These are phyloP conservation scores for Tarsius wallacei DNA, from an alignment of 2,797 vertebrate genomes.

Conservation along the genomic window DNA sequence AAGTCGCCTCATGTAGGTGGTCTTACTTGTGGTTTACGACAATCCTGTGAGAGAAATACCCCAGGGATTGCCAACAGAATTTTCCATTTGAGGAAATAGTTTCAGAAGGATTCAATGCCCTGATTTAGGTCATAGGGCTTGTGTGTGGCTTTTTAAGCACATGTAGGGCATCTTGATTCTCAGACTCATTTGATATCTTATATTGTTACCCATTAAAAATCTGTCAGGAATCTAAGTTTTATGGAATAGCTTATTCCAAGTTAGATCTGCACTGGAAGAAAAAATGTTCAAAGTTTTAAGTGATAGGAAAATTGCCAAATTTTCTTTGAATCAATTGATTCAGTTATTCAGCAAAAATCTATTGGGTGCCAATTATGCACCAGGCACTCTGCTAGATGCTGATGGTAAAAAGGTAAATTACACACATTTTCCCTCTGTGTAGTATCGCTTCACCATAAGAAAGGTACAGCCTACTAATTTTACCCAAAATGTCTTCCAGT, in stretches of 20 bases:
- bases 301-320: not conserved
- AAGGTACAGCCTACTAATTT: not conserved
- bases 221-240: not conserved
- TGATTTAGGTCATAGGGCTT: not conserved
- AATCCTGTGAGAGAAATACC: not conserved
- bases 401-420: too few relatives aligned
- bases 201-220: not conserved
- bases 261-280: not conserved
- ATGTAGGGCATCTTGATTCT: not conserved
- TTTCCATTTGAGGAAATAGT: not conserved
- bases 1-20: not conserved
- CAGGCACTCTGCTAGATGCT: not conserved
- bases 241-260: not conserved
- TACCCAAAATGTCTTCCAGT: not conserved
- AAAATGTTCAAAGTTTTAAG: not conserved
- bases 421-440: fast-evolving
- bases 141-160: not conserved
- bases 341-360: not conserved
- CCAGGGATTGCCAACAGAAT: not conserved
- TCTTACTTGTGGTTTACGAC: not conserved
- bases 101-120: not conserved
- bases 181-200: not conserved
- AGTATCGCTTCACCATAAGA: not conserved
- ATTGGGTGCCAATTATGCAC: not conserved
- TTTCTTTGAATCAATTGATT: not conserved